A percentile compares a stretch with the other conserved stretches of the same genome.
Conservation (phyloP, 2,888 invertebrate species). For the Rotaria sp. region DNA sequence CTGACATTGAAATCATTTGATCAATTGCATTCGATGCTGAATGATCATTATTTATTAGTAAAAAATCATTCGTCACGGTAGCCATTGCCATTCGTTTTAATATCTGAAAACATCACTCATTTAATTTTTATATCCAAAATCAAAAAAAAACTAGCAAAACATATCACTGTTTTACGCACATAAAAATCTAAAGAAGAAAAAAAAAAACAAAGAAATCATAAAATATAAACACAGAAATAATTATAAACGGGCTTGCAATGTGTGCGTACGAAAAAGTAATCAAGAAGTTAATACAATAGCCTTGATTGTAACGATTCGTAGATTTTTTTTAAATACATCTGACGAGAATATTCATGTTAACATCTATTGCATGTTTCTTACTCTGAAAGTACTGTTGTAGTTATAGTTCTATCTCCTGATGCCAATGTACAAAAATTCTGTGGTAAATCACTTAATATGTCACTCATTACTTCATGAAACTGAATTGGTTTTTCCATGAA, state of each 20-base stretch:
- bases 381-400: background rate
- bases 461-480: background rate
- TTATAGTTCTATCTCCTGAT: background rate
- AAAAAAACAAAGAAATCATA: background rate
- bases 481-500: conserved; percentile 12
- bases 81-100: background rate
- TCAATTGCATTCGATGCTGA: background rate
- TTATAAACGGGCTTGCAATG: background rate
- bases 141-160: background rate
- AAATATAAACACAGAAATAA: background rate
- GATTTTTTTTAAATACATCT: background rate
- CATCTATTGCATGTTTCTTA: background rate
- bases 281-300: too few species aligned
- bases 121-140: background rate
- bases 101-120: background rate
- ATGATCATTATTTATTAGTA: background rate
- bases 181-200: background rate
- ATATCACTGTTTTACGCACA: background rate
- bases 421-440: background rate
- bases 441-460: background rate
- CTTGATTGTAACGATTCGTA: too few species aligned
- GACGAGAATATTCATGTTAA: background rate
- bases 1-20: background rate
- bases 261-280: too few species aligned
- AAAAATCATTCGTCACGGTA: background rate